Percentiles rank a stretch among this genome's conserved stretches.
These are phyloP conservation scores for Frieseomelitta varia DNA, from an alignment of 1,140 invertebrate genomes.

Conservation along the genomic window DNA sequence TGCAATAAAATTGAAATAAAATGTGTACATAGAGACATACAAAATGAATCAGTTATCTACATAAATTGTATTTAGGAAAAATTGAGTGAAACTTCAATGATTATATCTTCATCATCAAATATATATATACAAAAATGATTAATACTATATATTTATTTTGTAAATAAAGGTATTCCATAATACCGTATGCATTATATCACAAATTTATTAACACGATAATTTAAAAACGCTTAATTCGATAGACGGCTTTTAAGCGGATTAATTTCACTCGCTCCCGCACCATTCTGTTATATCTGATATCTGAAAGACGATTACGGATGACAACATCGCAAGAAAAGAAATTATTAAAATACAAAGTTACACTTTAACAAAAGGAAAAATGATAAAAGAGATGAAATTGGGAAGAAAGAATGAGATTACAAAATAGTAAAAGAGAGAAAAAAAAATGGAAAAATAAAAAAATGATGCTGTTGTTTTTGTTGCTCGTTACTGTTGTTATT, in stretches of 20 bases:
- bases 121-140: background rate
- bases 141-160: background rate
- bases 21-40: background rate
- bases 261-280: slow-evolving; percentile 5
- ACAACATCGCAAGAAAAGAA: background rate
- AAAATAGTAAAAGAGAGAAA: background rate
- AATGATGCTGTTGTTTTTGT: background rate
- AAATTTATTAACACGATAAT: slow-evolving; percentile 35
- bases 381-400: background rate
- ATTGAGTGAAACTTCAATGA: background rate
- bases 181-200: background rate
- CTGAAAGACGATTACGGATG: background rate
- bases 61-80: background rate
- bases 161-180: background rate
- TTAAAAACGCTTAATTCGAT: slow-evolving; percentile 29
- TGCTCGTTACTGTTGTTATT: background rate
- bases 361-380: background rate
- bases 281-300: background rate
- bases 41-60: background rate
- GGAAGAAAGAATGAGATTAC: background rate
- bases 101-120: too few relatives aligned
- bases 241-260: slow-evolving; percentile 31
- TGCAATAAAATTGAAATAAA: background rate
- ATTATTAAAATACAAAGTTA: background rate
- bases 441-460: background rate